A percentile compares a stretch with the other conserved stretches of the same genome.
Evolutionary conservation across 2,797 vertebrate species (phyloP).

Genomic region (Limosa lapponica): DNA sequence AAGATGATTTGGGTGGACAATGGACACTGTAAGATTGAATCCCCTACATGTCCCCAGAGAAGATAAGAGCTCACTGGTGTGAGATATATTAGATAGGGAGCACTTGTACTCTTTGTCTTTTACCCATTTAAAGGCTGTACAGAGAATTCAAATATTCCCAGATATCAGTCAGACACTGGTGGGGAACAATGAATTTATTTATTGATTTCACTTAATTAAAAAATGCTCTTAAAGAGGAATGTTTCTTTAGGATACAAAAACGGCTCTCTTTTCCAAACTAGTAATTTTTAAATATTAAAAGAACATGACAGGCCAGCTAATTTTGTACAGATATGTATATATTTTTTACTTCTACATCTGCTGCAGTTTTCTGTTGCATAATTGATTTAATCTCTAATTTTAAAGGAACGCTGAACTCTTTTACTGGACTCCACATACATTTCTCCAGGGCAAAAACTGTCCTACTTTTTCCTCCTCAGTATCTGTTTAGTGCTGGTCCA

Average conservation of each 20-base stretch:
- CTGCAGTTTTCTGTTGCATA: constrained; percentile 79
- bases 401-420: constrained; percentile 80
- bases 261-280: constrained; percentile 30
- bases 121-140: not conserved
- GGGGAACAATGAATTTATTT: not conserved
- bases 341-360: constrained; percentile 75
- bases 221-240: not conserved
- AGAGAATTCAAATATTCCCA: not conserved
- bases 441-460: constrained; percentile 82
- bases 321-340: constrained; percentile 74
- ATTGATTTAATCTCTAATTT: constrained; percentile 86
- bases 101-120: not conserved
- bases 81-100: not conserved
- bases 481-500: constrained; percentile 77
- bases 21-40: not conserved
- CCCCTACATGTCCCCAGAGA: not conserved
- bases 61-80: not conserved
- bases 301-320: constrained; percentile 71
- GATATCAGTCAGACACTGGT: not conserved
- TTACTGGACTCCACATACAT: constrained; percentile 78
- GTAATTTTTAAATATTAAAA: constrained; percentile 66
- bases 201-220: not conserved
- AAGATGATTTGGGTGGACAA: accelerated
- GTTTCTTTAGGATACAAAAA: constrained; percentile 47
- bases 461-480: constrained; percentile 79